Base-by-base conservation (phyloP, 2,888 invertebrate genomes). In the Oasisia sp. region DNA sequence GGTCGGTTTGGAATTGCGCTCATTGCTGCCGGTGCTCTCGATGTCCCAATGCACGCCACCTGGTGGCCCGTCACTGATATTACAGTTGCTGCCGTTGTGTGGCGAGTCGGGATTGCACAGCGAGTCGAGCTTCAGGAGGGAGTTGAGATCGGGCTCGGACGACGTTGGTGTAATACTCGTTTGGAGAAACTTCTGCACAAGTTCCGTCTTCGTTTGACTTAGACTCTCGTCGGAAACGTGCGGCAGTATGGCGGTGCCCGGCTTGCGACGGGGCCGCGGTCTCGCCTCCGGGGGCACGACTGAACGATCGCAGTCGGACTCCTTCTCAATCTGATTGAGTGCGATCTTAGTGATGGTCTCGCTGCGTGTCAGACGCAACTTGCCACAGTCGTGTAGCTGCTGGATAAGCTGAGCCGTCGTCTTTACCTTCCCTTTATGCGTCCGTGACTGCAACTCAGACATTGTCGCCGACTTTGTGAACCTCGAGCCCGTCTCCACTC, bases 341-440 rank as follows among this genome's bases (percentile, higher is more conserved):
- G 95, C 94, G 32, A 96, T 95, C 93, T 95, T 95, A 56, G 94
- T 93, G n/a, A 95, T 94, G 14, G 95, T 95, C 90, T 94, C 94
- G 93, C 94, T 95, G 56, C 92, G 92, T 12, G 94, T 94, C 4
- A 96, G 92, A 90, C 94, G 92, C 32, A 93, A 50, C 19, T 93
- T 95, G 92, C 94, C 97, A 96, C 95, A 97, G 95, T 96, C 97
- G 97, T 94, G 97, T 89, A 98, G 97, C 96, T 98, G 98, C 92
- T 98, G 98, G 93, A 98, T 97, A 92, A 98, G 96, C 96, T 98
- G 98, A 95, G 98, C 97, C 0, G 98, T 98, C 45, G 98, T 98
- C 96, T 98, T 98, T 91, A 98, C 96, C 95, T 96, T 96, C 32
- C 97, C 38, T 38, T 38, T 38, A 38, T 38, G 97, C 95, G 97